phyloP scores from a whole-genome alignment of 2,113 vertebrate genomes.

The Mandrillus leucophaeus region DNA sequence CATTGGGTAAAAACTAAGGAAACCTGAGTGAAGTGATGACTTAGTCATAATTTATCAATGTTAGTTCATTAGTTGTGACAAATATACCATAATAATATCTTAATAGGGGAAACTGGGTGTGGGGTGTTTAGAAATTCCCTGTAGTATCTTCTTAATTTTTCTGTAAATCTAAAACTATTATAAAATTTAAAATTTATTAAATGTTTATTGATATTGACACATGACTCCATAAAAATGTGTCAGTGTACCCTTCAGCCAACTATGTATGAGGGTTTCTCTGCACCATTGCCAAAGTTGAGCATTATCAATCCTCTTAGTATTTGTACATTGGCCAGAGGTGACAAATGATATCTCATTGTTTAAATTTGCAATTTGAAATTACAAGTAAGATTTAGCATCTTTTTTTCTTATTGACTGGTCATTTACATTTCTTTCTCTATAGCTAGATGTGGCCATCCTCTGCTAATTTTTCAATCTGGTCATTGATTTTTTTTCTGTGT shows the following conservation, averaged over 20 bases:
- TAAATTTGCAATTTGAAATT: conserved; percentile 60
- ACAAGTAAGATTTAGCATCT: neutral
- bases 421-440: conserved; percentile 34
- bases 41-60: neutral
- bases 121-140: neutral
- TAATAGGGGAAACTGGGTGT: neutral
- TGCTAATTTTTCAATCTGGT: conserved; percentile 16
- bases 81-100: neutral
- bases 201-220: neutral
- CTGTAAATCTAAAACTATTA: neutral
- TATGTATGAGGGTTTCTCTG: neutral
- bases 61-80: neutral
- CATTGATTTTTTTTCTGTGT: neutral
- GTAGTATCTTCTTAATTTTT: neutral
- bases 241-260: neutral
- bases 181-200: conserved; percentile 16
- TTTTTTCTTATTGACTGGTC: neutral
- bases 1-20: neutral
- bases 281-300: neutral
- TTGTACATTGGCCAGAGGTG: conserved; percentile 5
- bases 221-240: neutral
- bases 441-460: neutral
- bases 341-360: conserved; percentile 37
- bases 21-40: neutral
- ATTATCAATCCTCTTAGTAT: conserved; percentile 23